Conservation (phyloP, 2,888 invertebrate species). For the Callinectes sapidus region DNA sequence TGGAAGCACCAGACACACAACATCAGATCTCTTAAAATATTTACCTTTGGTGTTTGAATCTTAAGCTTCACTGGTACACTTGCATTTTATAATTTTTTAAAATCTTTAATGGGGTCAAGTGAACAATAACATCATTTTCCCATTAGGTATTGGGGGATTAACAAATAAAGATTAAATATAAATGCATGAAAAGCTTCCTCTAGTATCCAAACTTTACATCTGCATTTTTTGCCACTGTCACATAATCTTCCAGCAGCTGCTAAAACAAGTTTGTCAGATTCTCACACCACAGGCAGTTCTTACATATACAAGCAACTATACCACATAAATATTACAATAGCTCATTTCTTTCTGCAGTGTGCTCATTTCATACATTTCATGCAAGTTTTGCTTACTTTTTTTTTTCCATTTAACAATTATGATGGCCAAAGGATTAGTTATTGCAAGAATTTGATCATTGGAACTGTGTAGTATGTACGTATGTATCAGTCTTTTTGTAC, state of each 20-base stretch:
- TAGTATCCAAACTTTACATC: background rate
- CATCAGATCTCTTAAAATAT: conserved; percentile 68
- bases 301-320: conserved; percentile 65
- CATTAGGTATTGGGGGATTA: background rate
- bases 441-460: conserved; percentile 32
- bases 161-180: conserved; percentile 17
- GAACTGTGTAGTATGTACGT: conserved; percentile 15
- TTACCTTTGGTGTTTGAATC: conserved; percentile 68
- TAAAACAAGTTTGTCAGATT: conserved; percentile 47
- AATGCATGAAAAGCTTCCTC: conserved; percentile 28
- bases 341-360: conserved; percentile 62
- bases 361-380: conserved; percentile 58
- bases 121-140: background rate
- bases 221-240: background rate
- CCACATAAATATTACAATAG: conserved; percentile 62
- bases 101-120: background rate
- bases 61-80: conserved; percentile 50
- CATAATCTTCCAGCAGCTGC: background rate
- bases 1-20: conserved; percentile 61
- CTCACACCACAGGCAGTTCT: conserved; percentile 58
- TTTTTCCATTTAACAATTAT: background rate
- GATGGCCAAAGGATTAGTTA: conserved; percentile 42
- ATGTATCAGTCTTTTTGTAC: conserved; percentile 40
- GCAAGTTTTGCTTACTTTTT: background rate
- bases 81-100: conserved; percentile 3